Evolutionary conservation across 2,888 invertebrate genomes (phyloP), one percentile per base, ranked within the genome.

Genomic region (Xestia c-nigrum): DNA sequence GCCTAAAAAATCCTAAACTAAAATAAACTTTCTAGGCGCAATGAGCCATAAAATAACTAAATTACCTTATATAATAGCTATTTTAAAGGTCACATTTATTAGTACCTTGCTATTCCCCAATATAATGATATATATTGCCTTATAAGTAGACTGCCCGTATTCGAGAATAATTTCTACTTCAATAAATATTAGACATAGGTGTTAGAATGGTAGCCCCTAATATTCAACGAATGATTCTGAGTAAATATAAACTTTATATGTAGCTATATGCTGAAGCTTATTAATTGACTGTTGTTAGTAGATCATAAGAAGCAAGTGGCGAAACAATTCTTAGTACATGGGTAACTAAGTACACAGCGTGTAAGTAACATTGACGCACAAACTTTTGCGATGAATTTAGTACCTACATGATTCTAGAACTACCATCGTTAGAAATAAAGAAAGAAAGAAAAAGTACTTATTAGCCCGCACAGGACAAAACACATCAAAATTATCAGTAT

Each of bases 71-170:
- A 43, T 31, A 64, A 47, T 61, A 61, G 38, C 61, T 61, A 59
- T 55, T 67, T 63, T 66, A 57, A 71, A 73, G 85, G 85, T 76
- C 82, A 85, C 46, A 83, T 65, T 40, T 65, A 69, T 24, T 50
- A 72, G 61, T 66, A 69, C 21, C n/a, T 76, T 85, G 72, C 66
- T 59, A 72, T 82, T 76, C 69, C 83, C 57, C 59, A 63, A 70
- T 66, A 76, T 67, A 72, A 76, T 68, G 3, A 72, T 85, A 85
- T 87, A 55, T 87, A 87, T 85, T 57, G 85, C 85, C 88, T 85
- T 87, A 85, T 59, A 74, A 70, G 86, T 85, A 83, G 86, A 84
- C 87, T 84, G 86, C 68, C 70, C 73, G 66, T 79, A 61, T 83
- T 78, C 38, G 31, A 85, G 16, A 78, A 84, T 72, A 0, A 71